Percentiles rank a stretch among this genome's conserved stretches.
Conservation (phyloP, 2,888 invertebrate species). For the Globia sparganii region DNA sequence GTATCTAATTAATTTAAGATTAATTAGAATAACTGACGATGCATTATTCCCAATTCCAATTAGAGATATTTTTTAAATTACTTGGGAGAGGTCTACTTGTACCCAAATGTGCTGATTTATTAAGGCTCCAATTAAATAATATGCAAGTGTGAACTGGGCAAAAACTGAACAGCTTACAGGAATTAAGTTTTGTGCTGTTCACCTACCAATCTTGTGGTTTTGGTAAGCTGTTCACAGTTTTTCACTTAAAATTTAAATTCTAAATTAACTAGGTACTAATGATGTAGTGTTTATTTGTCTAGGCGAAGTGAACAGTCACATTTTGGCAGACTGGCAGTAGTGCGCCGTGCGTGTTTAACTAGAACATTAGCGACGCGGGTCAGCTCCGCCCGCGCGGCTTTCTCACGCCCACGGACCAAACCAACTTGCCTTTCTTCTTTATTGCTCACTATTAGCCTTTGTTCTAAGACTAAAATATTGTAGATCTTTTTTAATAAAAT, state of each 20-base stretch:
- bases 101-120: neutral
- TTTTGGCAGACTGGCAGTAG: conserved; percentile 62
- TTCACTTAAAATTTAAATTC: conserved; percentile 20
- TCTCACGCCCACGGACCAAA: conserved; percentile 84
- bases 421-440: conserved; percentile 80
- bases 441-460: conserved; percentile 74
- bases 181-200: neutral
- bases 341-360: conserved; percentile 81
- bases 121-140: neutral
- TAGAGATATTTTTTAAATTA: neutral
- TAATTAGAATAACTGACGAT: neutral
- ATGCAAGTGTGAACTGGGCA: neutral
- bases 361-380: conserved; percentile 79
- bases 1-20: conserved; percentile 15
- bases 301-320: conserved; percentile 57
- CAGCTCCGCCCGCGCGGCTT: conserved; percentile 79
- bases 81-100: neutral
- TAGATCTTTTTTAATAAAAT: conserved; percentile 54
- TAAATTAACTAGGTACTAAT: conserved; percentile 58
- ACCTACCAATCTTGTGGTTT: neutral
- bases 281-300: conserved; percentile 51
- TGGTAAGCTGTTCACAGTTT: conserved; percentile 11
- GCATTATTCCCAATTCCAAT: neutral
- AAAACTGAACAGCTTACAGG: neutral
- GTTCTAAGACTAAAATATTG: conserved; percentile 66